A percentile compares a stretch with the other conserved stretches of the same genome.
Evolutionary conservation across 2,797 vertebrate species (phyloP).

Genomic region (Oreonectes daqikongensis): DNA sequence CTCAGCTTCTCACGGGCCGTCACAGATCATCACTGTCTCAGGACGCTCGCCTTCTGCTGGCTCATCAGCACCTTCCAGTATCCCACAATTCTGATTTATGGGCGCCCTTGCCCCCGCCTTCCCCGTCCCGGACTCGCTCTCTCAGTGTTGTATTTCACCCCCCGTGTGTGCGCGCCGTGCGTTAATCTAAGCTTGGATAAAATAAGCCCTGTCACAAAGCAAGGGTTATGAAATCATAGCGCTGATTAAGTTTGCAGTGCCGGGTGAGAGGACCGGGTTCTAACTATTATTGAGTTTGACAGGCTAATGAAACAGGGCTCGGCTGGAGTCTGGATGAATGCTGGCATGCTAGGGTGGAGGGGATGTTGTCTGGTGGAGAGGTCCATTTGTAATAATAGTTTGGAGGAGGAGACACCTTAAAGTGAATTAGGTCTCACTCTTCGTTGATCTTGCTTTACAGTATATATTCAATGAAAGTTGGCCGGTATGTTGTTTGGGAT

Average conservation of each 20-base stretch:
- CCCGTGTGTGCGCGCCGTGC: conserved; percentile 56
- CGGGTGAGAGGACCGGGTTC: conserved; percentile 67
- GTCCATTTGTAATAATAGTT: conserved; percentile 6
- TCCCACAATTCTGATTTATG: conserved; percentile 74
- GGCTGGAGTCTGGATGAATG: conserved; percentile 1
- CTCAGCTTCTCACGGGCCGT: conserved; percentile 58
- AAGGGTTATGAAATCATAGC: conserved; percentile 90
- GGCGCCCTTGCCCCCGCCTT: conserved; percentile 50
- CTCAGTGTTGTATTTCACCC: conserved; percentile 71
- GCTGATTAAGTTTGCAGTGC: conserved; percentile 78
- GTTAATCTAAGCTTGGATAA: conserved; percentile 81
- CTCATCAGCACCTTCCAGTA: conserved; percentile 72
- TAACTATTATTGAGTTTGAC: conserved; percentile 81
- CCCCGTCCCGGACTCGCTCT: conserved; percentile 60
- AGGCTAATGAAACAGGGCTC: conserved; percentile 75
- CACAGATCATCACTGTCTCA: conserved; percentile 64
- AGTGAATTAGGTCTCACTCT: background rate
- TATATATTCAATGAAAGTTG: background rate
- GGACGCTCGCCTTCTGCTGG: conserved; percentile 60
- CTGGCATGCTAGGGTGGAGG: background rate
- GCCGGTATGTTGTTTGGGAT: background rate
- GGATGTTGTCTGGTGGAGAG: conserved; percentile 2
- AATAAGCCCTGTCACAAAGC: conserved; percentile 84
- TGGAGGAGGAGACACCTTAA: background rate
- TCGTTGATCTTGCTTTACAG: conserved; percentile 1